Base-by-base conservation (phyloP, 2,888 invertebrate species). In the Argynnis bischoffii region DNA sequence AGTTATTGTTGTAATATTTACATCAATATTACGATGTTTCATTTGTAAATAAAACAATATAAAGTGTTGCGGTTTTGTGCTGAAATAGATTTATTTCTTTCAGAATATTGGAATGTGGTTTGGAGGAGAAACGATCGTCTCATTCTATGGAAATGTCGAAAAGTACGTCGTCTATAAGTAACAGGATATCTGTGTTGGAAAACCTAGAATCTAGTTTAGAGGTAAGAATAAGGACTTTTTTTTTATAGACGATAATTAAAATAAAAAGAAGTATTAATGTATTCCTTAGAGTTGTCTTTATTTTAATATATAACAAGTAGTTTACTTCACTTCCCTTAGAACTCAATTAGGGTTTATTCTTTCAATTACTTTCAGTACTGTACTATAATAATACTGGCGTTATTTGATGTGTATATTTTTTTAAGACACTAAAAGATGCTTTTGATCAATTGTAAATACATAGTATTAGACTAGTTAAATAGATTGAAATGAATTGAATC, bases 91-190 rank as follows among this genome's bases (percentile, higher is more conserved):
- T 31, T 8, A 46, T 54, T 63, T 47, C 16, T 16, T 41, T 46
- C 47, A 90, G 93, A 77, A 88, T 93, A 66, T 76, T 92, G 67
- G 93, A 93, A 51, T 86, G 87, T 56, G 90, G 90, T 47, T 74
- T 90, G 64, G 89, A 90, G 70, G 93, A 93, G 67, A 91, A 89
- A 72, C 79, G 87, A 73, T 83, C 88, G 54, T 81, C 86, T 46
- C 90, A 90, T 72, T 88, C 88, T 5, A 92, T 93, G 87, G 93
- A 93, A 79, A 93, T 93, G 93, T 93, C 93, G 2, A 92, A 90
- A 75, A 93, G 93, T 77, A 93, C 93, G 6, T 92, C 93, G 0
- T 89, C 93, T 1, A 91, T 93, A 48, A 92, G 88, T 75, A 90
- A 82, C 77, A 85, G 90, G 75, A 86, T 92, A 82, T 87, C 91